Percentiles rank a stretch among this genome's conserved stretches.
Conservation (phyloP, 2,797 vertebrate species). For the Moxostoma hubbsi region DNA sequence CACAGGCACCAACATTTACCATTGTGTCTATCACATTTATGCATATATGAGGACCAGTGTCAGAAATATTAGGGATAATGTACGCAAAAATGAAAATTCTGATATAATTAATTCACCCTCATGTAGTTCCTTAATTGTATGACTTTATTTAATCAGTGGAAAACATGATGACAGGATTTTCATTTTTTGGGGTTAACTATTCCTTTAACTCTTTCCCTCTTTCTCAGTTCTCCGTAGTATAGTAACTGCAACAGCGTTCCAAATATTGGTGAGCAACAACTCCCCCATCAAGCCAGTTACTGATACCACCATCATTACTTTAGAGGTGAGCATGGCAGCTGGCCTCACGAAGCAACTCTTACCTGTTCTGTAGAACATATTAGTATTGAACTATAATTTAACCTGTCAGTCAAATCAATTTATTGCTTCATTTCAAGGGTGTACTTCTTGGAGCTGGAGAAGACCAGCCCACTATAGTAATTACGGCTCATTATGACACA, state of each 20-base stretch:
- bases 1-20: background rate
- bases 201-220: constrained; percentile 2
- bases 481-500: constrained; percentile 83
- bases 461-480: constrained; percentile 73
- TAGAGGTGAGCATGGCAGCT: constrained; percentile 75
- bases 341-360: background rate
- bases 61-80: too few relatives aligned
- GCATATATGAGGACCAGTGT: too few relatives aligned
- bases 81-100: too few relatives aligned
- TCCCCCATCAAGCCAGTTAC: constrained; percentile 73
- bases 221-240: constrained; percentile 78
- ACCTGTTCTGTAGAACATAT: background rate
- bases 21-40: background rate
- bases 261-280: constrained; percentile 80
- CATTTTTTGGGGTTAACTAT: background rate
- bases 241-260: constrained; percentile 80
- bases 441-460: constrained; percentile 75
- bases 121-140: too few relatives aligned
- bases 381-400: constrained; percentile 33
- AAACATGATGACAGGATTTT: too few relatives aligned
- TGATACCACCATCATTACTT: constrained; percentile 73
- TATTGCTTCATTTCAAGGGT: constrained; percentile 71
- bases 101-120: too few relatives aligned
- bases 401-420: constrained; percentile 27
- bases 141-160: too few relatives aligned